A percentile compares a stretch with the other conserved stretches of the same genome.
phyloP scores from a whole-genome alignment of 2,797 vertebrate species.

The Tamandua tetradactyla region DNA sequence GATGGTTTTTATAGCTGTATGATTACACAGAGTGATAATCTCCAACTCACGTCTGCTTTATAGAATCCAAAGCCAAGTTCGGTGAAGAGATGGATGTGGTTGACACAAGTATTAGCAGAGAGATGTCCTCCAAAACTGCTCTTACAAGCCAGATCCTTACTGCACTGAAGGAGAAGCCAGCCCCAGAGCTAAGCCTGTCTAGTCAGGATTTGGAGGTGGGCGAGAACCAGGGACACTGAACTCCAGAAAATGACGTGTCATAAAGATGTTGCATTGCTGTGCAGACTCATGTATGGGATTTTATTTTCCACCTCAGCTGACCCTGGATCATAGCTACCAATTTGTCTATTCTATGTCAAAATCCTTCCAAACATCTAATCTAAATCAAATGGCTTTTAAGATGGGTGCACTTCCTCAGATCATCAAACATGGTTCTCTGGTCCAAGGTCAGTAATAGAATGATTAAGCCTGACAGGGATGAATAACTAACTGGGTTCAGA shows the following conservation, averaged over 20 bases:
- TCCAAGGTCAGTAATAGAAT: background rate
- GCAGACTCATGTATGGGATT: background rate
- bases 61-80: conserved; percentile 68
- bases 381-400: background rate
- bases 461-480: background rate
- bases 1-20: too few relatives aligned
- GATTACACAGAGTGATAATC: accelerated
- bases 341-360: background rate
- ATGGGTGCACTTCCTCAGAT: background rate
- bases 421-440: background rate
- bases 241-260: background rate
- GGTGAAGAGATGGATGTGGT: conserved; percentile 83
- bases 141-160: conserved; percentile 85
- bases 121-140: background rate
- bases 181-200: conserved; percentile 93
- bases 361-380: background rate
- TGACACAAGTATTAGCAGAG: conserved; percentile 74
- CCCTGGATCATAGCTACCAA: background rate
- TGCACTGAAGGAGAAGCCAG: conserved; percentile 89
- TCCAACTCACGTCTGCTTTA: background rate
- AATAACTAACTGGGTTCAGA: background rate
- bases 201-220: conserved; percentile 93
- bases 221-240: background rate
- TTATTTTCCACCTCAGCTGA: background rate
- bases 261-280: background rate